phyloP scores from a whole-genome alignment of 2,113 vertebrate genomes.

The Hymenochirus boettgeri region DNA sequence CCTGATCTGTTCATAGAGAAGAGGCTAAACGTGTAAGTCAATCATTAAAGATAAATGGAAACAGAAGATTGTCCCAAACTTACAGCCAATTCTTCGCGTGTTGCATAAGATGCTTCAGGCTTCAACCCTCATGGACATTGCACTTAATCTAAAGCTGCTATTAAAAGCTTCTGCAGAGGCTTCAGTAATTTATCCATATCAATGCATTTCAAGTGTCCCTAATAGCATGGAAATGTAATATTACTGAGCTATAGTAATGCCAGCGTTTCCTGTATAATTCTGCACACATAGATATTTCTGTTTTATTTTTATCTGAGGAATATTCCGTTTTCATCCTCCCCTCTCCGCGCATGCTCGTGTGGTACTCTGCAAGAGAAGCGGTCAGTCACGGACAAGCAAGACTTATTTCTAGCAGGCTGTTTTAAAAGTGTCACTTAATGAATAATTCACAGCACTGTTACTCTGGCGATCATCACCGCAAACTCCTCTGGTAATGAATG shows the following conservation, averaged over 20 bases:
- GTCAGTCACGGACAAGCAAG: constrained; percentile 16
- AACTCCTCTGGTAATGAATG: constrained; percentile 32
- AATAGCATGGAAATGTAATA: no score
- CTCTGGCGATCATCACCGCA: constrained; percentile 24
- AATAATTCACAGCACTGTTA: constrained; percentile 37
- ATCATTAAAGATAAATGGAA: no score
- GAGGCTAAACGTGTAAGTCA: no score
- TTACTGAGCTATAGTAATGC: no score
- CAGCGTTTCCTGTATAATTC: neutral
- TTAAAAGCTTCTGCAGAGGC: no score
- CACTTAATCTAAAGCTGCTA: no score
- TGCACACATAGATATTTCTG: neutral
- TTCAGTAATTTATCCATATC: no score
- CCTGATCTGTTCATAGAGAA: no score
- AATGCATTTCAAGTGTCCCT: neutral
- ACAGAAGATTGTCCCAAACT: no score
- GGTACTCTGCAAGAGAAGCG: neutral
- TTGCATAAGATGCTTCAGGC: no score
- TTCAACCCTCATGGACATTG: no score
- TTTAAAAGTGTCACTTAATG: constrained; percentile 41
- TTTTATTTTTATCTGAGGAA: neutral
- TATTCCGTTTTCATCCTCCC: neutral
- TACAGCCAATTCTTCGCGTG: no score
- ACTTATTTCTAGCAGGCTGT: constrained; percentile 29
- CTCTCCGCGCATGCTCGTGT: neutral